Conservation (phyloP, 2,888 invertebrate species). For the Athrips mouffetella region DNA sequence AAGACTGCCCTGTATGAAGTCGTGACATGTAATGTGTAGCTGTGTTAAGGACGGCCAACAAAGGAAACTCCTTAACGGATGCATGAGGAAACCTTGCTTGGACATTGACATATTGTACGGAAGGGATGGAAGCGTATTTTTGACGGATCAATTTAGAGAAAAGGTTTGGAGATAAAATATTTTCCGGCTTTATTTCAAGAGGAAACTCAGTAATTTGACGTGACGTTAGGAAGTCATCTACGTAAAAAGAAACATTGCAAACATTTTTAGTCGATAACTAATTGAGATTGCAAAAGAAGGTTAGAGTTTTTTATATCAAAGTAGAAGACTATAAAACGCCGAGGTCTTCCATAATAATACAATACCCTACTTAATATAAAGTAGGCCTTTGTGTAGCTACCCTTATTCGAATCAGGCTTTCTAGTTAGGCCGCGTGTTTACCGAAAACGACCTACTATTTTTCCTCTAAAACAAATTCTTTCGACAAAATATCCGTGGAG, state of each 20-base stretch:
- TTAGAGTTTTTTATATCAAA: no score
- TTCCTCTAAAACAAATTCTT: slow-evolving; percentile 6
- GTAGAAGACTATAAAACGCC: no score
- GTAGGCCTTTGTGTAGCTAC: neutral
- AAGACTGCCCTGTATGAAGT: slow-evolving; percentile 36
- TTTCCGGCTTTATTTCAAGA: neutral
- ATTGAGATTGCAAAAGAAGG: no score
- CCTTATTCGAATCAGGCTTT: neutral
- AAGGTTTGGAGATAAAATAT: neutral
- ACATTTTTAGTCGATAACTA: no score
- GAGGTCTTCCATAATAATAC: no score
- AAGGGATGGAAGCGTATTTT: neutral
- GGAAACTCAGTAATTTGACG: neutral
- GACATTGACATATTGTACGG: slow-evolving; percentile 5
- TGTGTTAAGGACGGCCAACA: neutral
- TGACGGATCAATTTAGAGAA: neutral
- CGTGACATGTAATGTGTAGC: slow-evolving; percentile 31
- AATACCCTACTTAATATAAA: no score
- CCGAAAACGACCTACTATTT: neutral
- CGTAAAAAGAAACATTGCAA: no score
- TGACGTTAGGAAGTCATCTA: no score
- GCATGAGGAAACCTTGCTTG: neutral
- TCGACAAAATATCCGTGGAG: neutral
- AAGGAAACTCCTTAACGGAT: neutral
- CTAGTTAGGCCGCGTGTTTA: neutral